Base-by-base conservation (phyloP, 2,888 invertebrate genomes). In the Phengaris arion region DNA sequence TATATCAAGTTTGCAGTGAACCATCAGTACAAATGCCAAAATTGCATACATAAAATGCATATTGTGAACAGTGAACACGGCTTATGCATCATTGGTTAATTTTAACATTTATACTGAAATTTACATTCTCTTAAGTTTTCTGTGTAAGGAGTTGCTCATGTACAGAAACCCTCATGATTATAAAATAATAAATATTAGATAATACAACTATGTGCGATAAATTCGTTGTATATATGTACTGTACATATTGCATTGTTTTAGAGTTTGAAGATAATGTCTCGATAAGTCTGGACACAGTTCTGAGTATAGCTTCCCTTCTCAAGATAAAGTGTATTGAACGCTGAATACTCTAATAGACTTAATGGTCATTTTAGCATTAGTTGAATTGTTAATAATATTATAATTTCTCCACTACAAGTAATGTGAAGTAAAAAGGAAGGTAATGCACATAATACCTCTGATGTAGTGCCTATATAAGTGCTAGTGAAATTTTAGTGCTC, bases 251-350 rank as follows among this genome's bases (percentile, higher is more conserved):
- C 22, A 59, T 59, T 59, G 22, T 59, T 59, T 22, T 5, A 22
- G 57, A 57, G 22, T 22, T 10, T 57, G 22, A 59, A 22, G 59
- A 22, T 22, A 59, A 59, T 59, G 10, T 10, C 22, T 22, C 22
- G 59, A 59, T 59, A 59, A 22, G 59, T 59, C 59, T 15, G 59
- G 59, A 59, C 15, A 59, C 9, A 9, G 59, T 22, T 9, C 59
- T 5, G 22, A 59, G 59, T 57, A n/a, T 59, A 15, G 22, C 59
- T 59, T 59, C 59, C 59, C 22, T 59, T 59, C 59, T 59, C 59
- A 10, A 59, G 22, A 59, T 59, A 59, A 59, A 6, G 22, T 22
- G 22, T 59, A 15, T 59, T 22, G 22, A 59, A 9, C 22, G 22
- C 59, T 22, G 15, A 59, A 59, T 59, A 59, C 22, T 59, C 59